Percentiles rank a stretch among this genome's conserved stretches.
Conservation (phyloP, 2,888 invertebrate species). For the Synanthedon tipuliformis region DNA sequence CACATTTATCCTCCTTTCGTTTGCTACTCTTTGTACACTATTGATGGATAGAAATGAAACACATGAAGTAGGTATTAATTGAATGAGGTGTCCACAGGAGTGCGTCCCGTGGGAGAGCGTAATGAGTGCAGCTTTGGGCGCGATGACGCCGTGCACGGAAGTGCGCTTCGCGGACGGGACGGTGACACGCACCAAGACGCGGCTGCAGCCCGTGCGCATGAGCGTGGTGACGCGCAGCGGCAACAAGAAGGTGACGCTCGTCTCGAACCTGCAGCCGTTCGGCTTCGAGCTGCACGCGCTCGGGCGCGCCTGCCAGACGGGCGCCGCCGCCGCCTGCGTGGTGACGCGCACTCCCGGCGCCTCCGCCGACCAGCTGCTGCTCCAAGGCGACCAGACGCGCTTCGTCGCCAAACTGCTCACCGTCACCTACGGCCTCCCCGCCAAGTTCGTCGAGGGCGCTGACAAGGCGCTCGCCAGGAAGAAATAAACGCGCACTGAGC, state of each 20-base stretch:
- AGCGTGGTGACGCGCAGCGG: conserved; percentile 81
- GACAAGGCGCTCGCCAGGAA: conserved; percentile 81
- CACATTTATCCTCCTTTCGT: too few species aligned
- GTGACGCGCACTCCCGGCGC: conserved; percentile 80
- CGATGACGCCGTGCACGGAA: conserved; percentile 80
- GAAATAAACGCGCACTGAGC: conserved; percentile 31
- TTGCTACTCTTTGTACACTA: too few species aligned
- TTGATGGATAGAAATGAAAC: too few species aligned
- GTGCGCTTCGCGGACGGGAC: conserved; percentile 68
- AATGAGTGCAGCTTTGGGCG: conserved; percentile 71
- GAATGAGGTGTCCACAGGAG: conserved; percentile 26
- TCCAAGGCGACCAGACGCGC: conserved; percentile 84
- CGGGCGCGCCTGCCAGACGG: conserved; percentile 84
- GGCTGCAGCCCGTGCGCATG: conserved; percentile 82
- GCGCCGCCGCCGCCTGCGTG: conserved; percentile 88
- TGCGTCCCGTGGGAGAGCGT: conserved; percentile 78
- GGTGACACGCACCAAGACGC: conserved; percentile 67
- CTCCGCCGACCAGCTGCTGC: conserved; percentile 79
- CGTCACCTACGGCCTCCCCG: conserved; percentile 83
- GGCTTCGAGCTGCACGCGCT: conserved; percentile 85
- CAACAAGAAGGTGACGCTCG: conserved; percentile 91
- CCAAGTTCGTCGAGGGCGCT: conserved; percentile 79
- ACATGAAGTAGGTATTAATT: too few species aligned
- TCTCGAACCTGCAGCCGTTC: conserved; percentile 89
- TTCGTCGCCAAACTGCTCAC: conserved; percentile 63